A percentile compares a stretch with the other conserved stretches of the same genome.
Evolutionary conservation across 2,113 vertebrate species (phyloP).

Genomic region (Pavo muticus): DNA sequence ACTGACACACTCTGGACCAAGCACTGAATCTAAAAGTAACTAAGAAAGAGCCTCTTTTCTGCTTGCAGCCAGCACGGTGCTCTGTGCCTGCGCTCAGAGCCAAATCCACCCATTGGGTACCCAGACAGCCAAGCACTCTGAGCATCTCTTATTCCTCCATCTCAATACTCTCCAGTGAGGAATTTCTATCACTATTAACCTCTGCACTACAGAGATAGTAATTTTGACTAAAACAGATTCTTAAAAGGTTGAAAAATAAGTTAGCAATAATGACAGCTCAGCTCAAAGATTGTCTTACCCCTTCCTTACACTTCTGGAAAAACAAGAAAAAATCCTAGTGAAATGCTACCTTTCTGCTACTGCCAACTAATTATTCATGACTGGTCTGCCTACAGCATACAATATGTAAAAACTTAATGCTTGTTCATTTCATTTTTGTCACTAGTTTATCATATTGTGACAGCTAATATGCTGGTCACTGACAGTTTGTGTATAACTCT

Average conservation of each 20-base stretch:
- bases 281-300: not conserved
- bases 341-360: not conserved
- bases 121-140: not conserved
- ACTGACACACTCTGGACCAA: not conserved
- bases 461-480: not conserved
- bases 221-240: not conserved
- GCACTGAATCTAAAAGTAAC: not conserved
- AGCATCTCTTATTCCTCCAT: not conserved
- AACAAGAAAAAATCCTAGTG: not conserved
- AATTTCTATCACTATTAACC: not conserved
- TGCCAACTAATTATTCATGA: not conserved
- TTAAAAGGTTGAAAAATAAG: slow-evolving; percentile 20
- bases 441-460: not conserved
- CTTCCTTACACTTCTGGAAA: not conserved
- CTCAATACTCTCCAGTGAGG: not conserved
- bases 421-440: not conserved
- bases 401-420: not conserved
- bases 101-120: not conserved
- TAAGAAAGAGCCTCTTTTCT: not conserved
- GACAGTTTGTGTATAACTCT: not conserved
- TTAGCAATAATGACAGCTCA: not conserved
- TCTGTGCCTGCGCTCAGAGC: not conserved
- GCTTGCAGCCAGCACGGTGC: not conserved
- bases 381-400: not conserved
- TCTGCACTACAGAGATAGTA: not conserved